Percentiles rank a stretch among this genome's conserved stretches.
These are phyloP conservation scores for Cordilura impudica DNA, from an alignment of 2,888 invertebrate genomes.

Conservation along the genomic window DNA sequence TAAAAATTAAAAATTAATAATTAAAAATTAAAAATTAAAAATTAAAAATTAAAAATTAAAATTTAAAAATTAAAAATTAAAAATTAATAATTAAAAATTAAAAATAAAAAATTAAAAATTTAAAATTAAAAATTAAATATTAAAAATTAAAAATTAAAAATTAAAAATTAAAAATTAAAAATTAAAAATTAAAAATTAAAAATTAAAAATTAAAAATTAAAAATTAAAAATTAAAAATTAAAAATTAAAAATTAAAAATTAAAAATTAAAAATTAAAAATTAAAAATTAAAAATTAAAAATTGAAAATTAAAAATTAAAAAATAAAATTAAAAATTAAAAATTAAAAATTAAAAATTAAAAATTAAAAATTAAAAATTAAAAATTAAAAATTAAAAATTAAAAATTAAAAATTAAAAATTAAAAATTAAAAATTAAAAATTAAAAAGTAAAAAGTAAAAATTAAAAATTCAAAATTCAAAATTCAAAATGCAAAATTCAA, in stretches of 20 bases:
- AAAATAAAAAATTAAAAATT: not conserved
- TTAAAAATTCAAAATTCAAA: too few relatives aligned
- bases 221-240: not conserved
- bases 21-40: not conserved
- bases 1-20: not conserved
- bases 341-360: not conserved
- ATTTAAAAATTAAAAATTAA: not conserved
- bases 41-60: not conserved
- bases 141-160: not conserved
- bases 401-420: not conserved
- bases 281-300: too few relatives aligned
- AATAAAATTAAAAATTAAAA: not conserved
- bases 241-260: not conserved
- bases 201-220: not conserved
- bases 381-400: not conserved
- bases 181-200: not conserved
- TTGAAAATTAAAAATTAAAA: not conserved
- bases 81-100: not conserved
- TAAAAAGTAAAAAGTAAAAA: too few relatives aligned
- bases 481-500: too few relatives aligned
- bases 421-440: not conserved
- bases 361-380: not conserved
- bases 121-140: not conserved
- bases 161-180: not conserved
- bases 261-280: not conserved